Conservation (phyloP, 1,140 invertebrate species). For the Drosophila kurseongensis region DNA sequence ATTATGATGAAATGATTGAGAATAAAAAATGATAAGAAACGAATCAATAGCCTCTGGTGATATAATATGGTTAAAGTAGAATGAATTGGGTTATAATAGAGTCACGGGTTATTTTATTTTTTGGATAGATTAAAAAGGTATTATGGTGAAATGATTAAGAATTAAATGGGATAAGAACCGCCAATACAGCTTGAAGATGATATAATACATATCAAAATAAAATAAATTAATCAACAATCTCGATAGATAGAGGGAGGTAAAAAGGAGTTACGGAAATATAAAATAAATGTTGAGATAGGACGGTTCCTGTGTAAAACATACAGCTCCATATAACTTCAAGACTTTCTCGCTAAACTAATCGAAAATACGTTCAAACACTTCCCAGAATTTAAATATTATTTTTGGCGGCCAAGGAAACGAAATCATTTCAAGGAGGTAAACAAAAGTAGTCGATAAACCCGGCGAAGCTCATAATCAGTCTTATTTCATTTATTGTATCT, state of each 20-base stretch:
- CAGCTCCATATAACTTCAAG: background rate
- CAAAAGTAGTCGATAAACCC: conserved; percentile 17
- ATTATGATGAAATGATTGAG: background rate
- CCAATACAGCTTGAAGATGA: background rate
- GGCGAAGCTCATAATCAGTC: conserved; percentile 19
- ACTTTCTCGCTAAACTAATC: background rate
- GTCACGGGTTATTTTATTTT: too few relatives aligned
- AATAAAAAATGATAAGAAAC: background rate
- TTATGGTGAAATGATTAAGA: background rate
- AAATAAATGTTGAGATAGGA: background rate
- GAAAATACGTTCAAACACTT: background rate
- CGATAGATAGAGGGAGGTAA: too few relatives aligned
- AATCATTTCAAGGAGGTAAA: conserved; percentile 33
- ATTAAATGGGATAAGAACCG: background rate
- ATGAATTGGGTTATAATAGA: too few relatives aligned
- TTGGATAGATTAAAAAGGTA: background rate
- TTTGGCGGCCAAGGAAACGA: background rate
- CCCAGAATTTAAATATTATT: conserved; percentile 29
- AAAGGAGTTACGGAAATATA: background rate
- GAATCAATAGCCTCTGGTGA: too few relatives aligned
- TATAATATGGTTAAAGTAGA: too few relatives aligned
- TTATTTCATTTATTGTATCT: conserved; percentile 27
- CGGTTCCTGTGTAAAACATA: background rate
- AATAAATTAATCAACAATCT: background rate
- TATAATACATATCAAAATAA: background rate